phyloP scores from a whole-genome alignment of 2,113 vertebrate genomes.

The Climacteris rufus region DNA sequence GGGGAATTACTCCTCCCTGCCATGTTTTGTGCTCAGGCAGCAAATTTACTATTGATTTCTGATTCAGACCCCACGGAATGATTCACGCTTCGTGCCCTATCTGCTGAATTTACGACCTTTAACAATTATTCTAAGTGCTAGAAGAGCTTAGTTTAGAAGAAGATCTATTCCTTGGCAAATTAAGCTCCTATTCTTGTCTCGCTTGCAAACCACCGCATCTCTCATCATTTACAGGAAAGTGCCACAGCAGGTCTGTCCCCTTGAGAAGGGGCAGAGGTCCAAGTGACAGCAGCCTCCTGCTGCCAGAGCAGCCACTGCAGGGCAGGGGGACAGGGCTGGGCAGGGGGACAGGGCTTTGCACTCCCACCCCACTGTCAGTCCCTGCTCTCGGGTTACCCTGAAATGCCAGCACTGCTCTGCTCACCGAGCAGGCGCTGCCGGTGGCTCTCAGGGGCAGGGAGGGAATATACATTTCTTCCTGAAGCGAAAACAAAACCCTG shows the following conservation, averaged over 20 bases:
- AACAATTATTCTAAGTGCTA: conserved; percentile 63
- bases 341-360: not conserved
- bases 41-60: conserved; percentile 72
- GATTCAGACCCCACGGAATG: conserved; percentile 44
- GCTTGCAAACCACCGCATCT: not conserved
- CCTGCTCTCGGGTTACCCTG: not conserved
- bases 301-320: not conserved
- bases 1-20: conserved; percentile 38
- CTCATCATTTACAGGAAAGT: not conserved
- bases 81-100: conserved; percentile 34
- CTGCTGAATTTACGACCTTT: conserved; percentile 61
- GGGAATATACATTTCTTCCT: not conserved
- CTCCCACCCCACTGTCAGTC: not conserved
- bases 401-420: not conserved
- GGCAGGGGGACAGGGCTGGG: not conserved
- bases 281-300: not conserved
- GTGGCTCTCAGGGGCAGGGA: not conserved
- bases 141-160: conserved; percentile 36
- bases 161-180: conserved; percentile 47
- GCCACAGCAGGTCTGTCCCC: not conserved
- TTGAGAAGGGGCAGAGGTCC: not conserved
- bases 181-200: conserved; percentile 28
- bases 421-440: not conserved
- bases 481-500: conserved; percentile 26
- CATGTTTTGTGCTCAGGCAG: conserved; percentile 56